These are phyloP conservation scores for Furcifer pardalis DNA, from an alignment of 2,797 vertebrate genomes.

Conservation along the genomic window DNA sequence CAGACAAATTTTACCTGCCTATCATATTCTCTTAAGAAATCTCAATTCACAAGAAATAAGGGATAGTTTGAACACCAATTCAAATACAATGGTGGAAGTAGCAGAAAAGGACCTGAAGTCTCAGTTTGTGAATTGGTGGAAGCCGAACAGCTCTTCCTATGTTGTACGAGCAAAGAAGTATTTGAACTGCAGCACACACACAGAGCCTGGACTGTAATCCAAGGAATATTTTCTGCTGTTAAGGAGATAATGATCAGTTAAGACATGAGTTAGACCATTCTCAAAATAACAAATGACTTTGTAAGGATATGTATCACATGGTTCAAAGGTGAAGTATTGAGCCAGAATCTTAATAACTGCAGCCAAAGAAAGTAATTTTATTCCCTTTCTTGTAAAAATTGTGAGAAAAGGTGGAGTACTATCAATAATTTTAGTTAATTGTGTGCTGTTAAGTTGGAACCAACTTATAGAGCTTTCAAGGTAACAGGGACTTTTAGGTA, in stretches of 20 bases:
- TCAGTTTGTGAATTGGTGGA: neutral
- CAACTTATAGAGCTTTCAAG: too few relatives aligned
- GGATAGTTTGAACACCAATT: neutral
- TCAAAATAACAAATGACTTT: neutral
- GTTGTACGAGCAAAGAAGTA: neutral
- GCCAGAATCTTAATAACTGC: neutral
- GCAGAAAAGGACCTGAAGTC: neutral
- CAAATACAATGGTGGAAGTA: neutral
- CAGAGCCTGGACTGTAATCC: neutral
- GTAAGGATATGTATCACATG: neutral
- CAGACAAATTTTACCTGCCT: neutral
- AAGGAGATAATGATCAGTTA: constrained; percentile 6
- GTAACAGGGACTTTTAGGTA: too few relatives aligned
- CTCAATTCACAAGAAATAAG: neutral
- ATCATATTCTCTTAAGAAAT: neutral
- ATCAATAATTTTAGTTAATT: too few relatives aligned
- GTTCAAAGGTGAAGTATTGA: neutral
- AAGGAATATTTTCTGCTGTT: neutral
- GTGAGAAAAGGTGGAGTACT: too few relatives aligned
- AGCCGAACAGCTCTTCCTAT: neutral
- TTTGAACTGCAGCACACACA: neutral
- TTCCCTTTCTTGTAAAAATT: too few relatives aligned
- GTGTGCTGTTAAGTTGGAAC: too few relatives aligned
- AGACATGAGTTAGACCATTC: neutral
- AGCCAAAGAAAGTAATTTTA: neutral